These are phyloP conservation scores for Chromoteleia sp. DNA, from an alignment of 2,888 invertebrate species.

Conservation along the genomic window DNA sequence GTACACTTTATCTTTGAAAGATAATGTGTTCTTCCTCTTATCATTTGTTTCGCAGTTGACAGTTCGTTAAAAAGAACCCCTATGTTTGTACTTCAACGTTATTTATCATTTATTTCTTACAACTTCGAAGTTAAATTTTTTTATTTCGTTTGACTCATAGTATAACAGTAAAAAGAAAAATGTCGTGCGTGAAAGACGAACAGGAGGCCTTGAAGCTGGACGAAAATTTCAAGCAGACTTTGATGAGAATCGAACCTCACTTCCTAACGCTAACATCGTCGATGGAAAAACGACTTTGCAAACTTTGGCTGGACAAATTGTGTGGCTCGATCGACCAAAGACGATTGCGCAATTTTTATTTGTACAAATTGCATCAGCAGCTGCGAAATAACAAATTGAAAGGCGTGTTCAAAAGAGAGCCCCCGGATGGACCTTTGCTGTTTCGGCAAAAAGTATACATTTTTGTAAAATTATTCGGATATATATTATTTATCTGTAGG, in stretches of 20 bases:
- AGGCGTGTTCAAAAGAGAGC: slow-evolving; percentile 76
- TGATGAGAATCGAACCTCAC: slow-evolving; percentile 74
- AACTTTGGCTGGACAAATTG: slow-evolving; percentile 80
- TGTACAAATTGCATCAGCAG: slow-evolving; percentile 77
- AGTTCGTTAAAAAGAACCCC: neutral
- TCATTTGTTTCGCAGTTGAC: slow-evolving; percentile 26
- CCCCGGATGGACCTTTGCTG: slow-evolving; percentile 75
- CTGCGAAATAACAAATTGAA: slow-evolving; percentile 74
- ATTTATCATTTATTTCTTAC: slow-evolving; percentile 4
- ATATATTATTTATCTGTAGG: no score
- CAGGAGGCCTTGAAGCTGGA: slow-evolving; percentile 76
- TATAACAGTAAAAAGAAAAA: neutral
- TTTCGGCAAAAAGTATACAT: slow-evolving; percentile 60
- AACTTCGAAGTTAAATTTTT: neutral
- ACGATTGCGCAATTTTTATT: slow-evolving; percentile 78
- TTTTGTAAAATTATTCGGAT: no score
- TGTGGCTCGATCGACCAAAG: slow-evolving; percentile 74
- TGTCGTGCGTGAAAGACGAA: slow-evolving; percentile 57
- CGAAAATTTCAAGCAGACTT: slow-evolving; percentile 76
- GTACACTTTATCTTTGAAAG: neutral
- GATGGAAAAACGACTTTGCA: slow-evolving; percentile 74
- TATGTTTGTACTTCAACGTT: neutral
- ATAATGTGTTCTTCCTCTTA: neutral
- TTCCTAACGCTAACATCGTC: slow-evolving; percentile 72
- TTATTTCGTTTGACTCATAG: no score